phyloP scores from a whole-genome alignment of 1,140 invertebrate species.

The Harpegnathos saltator region DNA sequence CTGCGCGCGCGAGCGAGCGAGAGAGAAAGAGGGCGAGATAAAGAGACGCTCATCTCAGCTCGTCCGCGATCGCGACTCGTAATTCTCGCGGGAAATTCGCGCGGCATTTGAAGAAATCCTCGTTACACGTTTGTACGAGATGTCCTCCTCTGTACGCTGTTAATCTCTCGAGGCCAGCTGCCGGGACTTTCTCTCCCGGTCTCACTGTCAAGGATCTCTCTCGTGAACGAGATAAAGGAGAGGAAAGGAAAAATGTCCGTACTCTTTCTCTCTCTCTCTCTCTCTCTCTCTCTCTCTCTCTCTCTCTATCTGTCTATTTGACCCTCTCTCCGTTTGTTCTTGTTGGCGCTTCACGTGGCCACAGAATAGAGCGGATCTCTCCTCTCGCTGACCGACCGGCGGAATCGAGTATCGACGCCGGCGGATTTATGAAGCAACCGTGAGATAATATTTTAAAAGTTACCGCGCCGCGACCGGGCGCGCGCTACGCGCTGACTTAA shows the following conservation, averaged over 20 bases:
- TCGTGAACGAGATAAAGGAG: background rate
- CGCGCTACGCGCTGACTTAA: conserved; percentile 15
- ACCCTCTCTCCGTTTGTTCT: no score
- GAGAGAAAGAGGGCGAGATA: no score
- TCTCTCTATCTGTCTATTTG: no score
- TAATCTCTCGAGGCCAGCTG: conserved; percentile 46
- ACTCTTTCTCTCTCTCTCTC: conserved; percentile 5
- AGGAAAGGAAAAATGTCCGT: conserved; percentile 55
- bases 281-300: no score
- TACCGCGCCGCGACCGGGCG: background rate
- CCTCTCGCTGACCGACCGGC: background rate
- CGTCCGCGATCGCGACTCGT: background rate
- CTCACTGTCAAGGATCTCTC: conserved; percentile 59
- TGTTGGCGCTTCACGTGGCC: no score
- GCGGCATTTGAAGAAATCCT: conserved; percentile 16
- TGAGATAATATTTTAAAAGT: conserved; percentile 35
- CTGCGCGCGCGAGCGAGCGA: no score
- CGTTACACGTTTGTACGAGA: background rate
- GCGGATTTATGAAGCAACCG: conserved; percentile 27
- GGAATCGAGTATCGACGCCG: conserved; percentile 21
- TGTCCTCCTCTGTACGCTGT: conserved; percentile 30
- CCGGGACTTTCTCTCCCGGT: conserved; percentile 62
- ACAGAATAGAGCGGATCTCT: conserved; percentile 2
- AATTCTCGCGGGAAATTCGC: background rate
- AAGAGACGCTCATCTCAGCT: background rate